Conservation (phyloP, 2,113 vertebrate genomes). For the Chinchilla lanigera region DNA sequence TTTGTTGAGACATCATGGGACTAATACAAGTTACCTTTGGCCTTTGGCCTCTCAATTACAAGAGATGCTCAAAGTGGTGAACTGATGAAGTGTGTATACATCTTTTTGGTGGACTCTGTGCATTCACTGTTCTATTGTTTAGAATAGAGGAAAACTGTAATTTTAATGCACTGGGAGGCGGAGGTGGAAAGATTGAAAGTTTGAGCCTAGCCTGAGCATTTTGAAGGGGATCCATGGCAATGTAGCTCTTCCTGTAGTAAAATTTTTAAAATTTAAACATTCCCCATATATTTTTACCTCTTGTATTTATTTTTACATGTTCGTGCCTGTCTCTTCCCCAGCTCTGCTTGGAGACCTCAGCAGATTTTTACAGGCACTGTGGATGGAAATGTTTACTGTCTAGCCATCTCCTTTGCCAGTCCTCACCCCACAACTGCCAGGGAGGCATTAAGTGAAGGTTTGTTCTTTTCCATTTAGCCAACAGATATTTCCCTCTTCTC, state of each 20-base stretch:
- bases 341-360: rapidly evolving
- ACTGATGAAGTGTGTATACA: background rate
- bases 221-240: background rate
- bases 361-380: background rate
- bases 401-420: background rate
- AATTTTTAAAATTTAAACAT: background rate
- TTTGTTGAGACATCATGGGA: background rate
- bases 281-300: background rate
- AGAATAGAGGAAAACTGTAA: background rate
- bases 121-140: background rate
- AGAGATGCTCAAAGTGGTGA: background rate
- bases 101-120: background rate
- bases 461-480: constrained; percentile 51
- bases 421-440: background rate
- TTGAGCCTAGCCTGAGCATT: background rate
- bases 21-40: background rate
- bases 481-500: background rate
- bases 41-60: background rate
- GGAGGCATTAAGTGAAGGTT: constrained; percentile 3
- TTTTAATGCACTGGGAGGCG: background rate
- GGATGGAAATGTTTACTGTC: constrained; percentile 16
- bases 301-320: background rate
- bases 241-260: background rate
- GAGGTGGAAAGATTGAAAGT: background rate
- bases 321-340: background rate